Base-by-base conservation (phyloP, 2,113 vertebrate genomes). In the Datnioides undecimradiatus region DNA sequence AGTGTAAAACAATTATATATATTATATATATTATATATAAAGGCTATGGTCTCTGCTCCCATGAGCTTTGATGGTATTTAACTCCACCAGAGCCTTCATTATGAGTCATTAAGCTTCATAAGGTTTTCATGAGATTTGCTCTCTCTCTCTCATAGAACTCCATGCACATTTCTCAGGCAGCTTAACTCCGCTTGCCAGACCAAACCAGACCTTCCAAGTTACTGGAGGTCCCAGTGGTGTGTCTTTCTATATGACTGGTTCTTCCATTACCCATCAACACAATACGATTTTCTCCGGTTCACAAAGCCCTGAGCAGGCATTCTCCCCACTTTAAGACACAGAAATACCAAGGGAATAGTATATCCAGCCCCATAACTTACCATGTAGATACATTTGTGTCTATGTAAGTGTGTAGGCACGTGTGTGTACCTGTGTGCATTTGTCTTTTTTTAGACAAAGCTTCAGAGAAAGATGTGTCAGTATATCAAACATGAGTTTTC, bases 81-180 rank as follows among this genome's bases (percentile, higher is more conserved):
- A 71, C 68, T 79, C n/a, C 76, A 60, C 63, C 33, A 63, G 75
- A 80, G 81, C 57, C 79, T 79, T 82, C 75, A 80, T 91, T 87
- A 88, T 84, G 62, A 87, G 57, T 86, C 82, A 90, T 90, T 90
- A 92, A 66, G 72, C 82, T 84, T 87, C 82, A 92, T 87, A 87
- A 91, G 85, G 85, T 79, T 90, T 93, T 91, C 71, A 88, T 89
- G 85, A 91, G 75, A 63, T 69, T 34, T 34, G 43, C 70, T 67
- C 63, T 52, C 70, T 67, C 63, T 57, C 55, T 58, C 38, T n/a
- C 49, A 60, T 48, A 57, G 34, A 62, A 51, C 58, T 66, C 55
- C 62, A 73, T 82, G 84, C 70, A 75, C 65, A 91, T 89, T 80
- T 79, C 67, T 67, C 71, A 65, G 58, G 57, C 69, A 51, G 63